A percentile compares a stretch with the other conserved stretches of the same genome.
Conservation (phyloP, 2,797 vertebrate species). For the Monodelphis domestica region DNA sequence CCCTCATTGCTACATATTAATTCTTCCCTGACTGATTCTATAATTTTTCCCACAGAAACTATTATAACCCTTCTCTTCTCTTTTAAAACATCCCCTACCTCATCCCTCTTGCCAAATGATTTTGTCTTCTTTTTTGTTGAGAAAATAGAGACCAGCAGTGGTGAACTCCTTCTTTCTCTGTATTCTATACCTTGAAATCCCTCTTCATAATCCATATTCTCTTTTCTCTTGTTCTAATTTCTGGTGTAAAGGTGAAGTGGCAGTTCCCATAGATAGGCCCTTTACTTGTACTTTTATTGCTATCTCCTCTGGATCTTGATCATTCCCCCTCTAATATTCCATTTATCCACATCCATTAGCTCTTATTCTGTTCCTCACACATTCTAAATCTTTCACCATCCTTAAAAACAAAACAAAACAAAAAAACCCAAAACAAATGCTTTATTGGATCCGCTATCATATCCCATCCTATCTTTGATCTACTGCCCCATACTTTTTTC, state of each 20-base stretch:
- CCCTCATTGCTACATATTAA: background rate
- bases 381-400: background rate
- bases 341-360: background rate
- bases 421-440: no score
- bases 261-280: background rate
- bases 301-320: background rate
- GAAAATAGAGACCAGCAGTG: background rate
- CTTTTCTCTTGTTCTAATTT: background rate
- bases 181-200: background rate
- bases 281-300: background rate
- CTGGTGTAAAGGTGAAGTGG: background rate
- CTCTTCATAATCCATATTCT: background rate
- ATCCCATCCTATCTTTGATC: background rate
- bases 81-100: background rate
- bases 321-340: background rate
- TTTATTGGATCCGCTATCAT: background rate
- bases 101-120: background rate
- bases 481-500: background rate
- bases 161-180: background rate
- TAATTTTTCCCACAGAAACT: background rate
- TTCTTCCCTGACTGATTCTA: background rate
- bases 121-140: background rate
- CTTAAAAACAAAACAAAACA: background rate
- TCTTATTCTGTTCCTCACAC: background rate
- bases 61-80: no score